Conservation (phyloP, 2,888 invertebrate species). For the Baccha elongata region DNA sequence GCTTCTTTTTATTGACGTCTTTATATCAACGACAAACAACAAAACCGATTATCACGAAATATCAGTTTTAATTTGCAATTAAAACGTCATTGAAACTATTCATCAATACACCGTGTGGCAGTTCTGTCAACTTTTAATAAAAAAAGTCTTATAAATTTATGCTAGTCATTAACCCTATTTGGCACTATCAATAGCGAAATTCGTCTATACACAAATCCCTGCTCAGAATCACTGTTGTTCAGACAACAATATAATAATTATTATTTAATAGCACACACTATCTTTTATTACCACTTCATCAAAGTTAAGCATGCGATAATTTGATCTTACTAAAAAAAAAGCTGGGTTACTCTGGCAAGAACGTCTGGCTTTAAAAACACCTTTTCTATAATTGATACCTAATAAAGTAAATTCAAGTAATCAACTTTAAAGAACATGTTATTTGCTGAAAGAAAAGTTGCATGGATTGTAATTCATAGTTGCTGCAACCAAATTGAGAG, state of each 20-base stretch:
- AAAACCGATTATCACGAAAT: too few relatives aligned
- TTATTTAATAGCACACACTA: neutral
- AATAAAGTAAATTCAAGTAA: neutral
- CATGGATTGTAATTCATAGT: neutral
- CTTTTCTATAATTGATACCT: neutral
- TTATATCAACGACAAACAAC: too few relatives aligned
- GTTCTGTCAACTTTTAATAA: neutral
- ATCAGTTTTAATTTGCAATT: neutral
- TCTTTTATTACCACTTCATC: constrained; percentile 2
- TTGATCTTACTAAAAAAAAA: neutral
- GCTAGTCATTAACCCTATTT: neutral
- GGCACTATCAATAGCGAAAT: neutral
- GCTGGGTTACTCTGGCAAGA: too few relatives aligned
- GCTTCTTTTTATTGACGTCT: too few relatives aligned
- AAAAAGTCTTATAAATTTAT: neutral
- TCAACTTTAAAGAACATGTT: neutral
- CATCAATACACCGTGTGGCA: neutral
- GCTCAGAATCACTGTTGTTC: neutral
- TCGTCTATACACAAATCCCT: neutral
- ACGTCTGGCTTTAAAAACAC: neutral
- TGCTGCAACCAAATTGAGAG: neutral
- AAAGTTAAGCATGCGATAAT: neutral
- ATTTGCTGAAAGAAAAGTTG: neutral
- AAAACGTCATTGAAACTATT: neutral
- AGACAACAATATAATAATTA: constrained; percentile 1